These are phyloP conservation scores for Pseudomyrmex dendroicus DNA, from an alignment of 1,140 invertebrate genomes.

Conservation along the genomic window DNA sequence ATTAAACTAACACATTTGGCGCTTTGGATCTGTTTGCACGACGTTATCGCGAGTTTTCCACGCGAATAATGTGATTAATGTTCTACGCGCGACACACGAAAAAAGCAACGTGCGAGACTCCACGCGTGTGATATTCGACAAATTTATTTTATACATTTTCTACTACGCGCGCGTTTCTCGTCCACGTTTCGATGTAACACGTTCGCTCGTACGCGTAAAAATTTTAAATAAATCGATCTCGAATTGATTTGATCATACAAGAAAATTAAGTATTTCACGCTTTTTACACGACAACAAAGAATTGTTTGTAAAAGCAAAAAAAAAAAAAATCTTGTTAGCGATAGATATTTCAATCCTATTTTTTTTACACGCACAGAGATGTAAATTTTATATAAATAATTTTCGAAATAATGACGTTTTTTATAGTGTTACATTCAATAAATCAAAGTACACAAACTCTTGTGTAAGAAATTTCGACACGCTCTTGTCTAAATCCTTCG, in stretches of 20 bases:
- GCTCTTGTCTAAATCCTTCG: constrained; percentile 13
- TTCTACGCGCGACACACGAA: constrained; percentile 22
- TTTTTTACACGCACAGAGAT: too few relatives aligned
- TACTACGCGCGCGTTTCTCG: constrained; percentile 7
- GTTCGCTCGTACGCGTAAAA: constrained; percentile 29
- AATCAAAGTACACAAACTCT: neutral
- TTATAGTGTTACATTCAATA: too few relatives aligned
- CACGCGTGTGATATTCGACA: constrained; percentile 50
- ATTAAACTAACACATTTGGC: constrained; percentile 58
- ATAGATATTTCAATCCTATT: too few relatives aligned
- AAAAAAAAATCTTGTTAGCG: too few relatives aligned
- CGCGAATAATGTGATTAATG: constrained; percentile 62
- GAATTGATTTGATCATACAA: constrained; percentile 32
- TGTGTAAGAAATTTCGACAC: constrained; percentile 1
- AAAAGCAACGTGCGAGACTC: constrained; percentile 41
- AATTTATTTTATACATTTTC: constrained; percentile 61
- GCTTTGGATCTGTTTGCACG: constrained; percentile 45
- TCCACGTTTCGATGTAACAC: constrained; percentile 37
- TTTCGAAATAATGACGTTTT: neutral
- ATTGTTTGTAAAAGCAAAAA: too few relatives aligned
- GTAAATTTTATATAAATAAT: neutral
- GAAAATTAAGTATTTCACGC: constrained; percentile 20
- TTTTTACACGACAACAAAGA: neutral
- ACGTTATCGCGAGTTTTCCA: constrained; percentile 50
- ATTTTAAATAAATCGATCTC: constrained; percentile 50